Evolutionary conservation across 2,797 vertebrate species (phyloP).

Genomic region (Eulemur rubriventer): DNA sequence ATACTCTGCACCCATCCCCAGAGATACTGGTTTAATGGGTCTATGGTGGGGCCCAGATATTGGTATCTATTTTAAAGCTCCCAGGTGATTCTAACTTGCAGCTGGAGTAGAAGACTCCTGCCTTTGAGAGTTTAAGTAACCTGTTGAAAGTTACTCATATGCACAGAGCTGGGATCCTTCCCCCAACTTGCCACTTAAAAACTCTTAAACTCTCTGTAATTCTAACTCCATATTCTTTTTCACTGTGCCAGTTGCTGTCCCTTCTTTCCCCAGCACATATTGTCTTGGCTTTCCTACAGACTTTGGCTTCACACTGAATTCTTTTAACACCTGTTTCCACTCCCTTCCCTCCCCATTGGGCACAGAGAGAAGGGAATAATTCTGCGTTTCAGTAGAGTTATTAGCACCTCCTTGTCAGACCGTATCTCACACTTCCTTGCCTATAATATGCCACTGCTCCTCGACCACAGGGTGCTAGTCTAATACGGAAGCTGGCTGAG

Average conservation of each 20-base stretch:
- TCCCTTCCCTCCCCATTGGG: conserved; percentile 23
- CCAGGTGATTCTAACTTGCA: neutral
- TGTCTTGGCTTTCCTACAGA: conserved; percentile 64
- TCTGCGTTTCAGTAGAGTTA: conserved; percentile 53
- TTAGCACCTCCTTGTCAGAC: conserved; percentile 73
- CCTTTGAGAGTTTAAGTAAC: neutral
- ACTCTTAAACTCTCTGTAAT: neutral
- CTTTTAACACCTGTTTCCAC: conserved; percentile 74
- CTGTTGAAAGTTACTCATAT: neutral
- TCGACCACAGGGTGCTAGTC: conserved; percentile 29
- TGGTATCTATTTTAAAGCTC: neutral
- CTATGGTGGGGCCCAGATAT: neutral
- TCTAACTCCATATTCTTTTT: neutral
- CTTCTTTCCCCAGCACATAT: conserved; percentile 57
- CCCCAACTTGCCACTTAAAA: neutral
- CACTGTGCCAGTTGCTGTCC: conserved; percentile 26
- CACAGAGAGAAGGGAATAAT: conserved; percentile 21
- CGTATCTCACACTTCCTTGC: conserved; percentile 56
- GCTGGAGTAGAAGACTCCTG: neutral
- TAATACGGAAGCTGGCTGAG: conserved; percentile 47
- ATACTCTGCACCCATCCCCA: neutral
- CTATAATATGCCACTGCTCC: conserved; percentile 47
- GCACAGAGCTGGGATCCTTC: neutral
- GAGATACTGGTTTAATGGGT: neutral
- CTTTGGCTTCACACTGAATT: conserved; percentile 77